These are phyloP conservation scores for Cardiocondyla obscurior DNA, from an alignment of 1,140 invertebrate species.

Conservation along the genomic window DNA sequence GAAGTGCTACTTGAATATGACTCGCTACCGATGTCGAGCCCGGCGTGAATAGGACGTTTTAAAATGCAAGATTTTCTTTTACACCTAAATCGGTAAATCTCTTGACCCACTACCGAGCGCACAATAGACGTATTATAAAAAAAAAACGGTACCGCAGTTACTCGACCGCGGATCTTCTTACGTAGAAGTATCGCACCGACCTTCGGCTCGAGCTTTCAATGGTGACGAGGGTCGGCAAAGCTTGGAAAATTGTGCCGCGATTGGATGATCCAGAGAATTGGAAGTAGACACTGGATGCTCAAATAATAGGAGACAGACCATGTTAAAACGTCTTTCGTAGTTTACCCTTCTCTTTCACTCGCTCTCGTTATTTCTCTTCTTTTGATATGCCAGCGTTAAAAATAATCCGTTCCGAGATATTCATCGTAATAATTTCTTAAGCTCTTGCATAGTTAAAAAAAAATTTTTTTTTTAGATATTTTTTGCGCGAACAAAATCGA, in stretches of 20 bases:
- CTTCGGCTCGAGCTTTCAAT: slow-evolving; percentile 43
- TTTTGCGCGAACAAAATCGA: background rate
- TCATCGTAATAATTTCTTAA: too few species aligned
- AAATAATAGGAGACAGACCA: slow-evolving; percentile 62
- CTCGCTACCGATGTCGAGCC: background rate
- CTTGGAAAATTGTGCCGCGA: slow-evolving; percentile 54
- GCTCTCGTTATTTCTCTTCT: background rate
- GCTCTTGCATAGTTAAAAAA: background rate
- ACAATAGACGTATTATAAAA: slow-evolving; percentile 62
- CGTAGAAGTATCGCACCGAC: slow-evolving; percentile 58
- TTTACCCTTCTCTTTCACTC: background rate
- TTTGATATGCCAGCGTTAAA: background rate
- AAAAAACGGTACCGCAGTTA: slow-evolving; percentile 38
- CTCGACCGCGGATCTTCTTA: slow-evolving; percentile 49
- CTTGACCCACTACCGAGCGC: slow-evolving; percentile 67
- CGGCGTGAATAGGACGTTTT: slow-evolving; percentile 26
- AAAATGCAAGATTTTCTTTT: slow-evolving; percentile 30
- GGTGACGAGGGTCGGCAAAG: slow-evolving; percentile 54
- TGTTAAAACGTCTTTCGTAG: slow-evolving; percentile 51
- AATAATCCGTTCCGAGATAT: background rate
- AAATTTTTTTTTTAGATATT: background rate
- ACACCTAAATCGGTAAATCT: slow-evolving; percentile 49
- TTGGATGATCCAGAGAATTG: slow-evolving; percentile 55
- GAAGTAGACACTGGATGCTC: slow-evolving; percentile 66
- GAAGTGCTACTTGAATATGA: slow-evolving; percentile 35